phyloP scores from a whole-genome alignment of 2,113 vertebrate genomes.

The Typhlomys cinereus region DNA sequence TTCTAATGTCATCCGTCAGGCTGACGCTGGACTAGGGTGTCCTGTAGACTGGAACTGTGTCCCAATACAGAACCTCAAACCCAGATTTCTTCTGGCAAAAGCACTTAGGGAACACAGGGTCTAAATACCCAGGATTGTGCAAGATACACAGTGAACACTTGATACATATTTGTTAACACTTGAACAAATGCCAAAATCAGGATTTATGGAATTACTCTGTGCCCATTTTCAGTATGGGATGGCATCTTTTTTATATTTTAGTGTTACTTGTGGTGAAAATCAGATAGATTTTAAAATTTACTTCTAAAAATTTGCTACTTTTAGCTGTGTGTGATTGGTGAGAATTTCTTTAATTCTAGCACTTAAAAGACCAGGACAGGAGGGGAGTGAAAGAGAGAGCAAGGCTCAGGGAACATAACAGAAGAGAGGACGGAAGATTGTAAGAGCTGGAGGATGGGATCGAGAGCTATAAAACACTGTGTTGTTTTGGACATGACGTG shows the following conservation, averaged over 20 bases:
- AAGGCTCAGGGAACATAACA: no score
- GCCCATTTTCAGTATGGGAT: background rate
- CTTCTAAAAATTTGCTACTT: constrained; percentile 22
- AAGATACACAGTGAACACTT: background rate
- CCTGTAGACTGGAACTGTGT: background rate
- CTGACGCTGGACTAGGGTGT: background rate
- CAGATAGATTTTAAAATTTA: no score
- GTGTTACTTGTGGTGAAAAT: background rate
- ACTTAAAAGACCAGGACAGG: background rate
- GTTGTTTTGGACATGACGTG: no score
- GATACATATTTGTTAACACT: background rate
- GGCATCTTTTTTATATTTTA: background rate
- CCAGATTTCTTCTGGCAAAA: constrained; percentile 22
- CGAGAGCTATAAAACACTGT: no score
- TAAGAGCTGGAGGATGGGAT: no score
- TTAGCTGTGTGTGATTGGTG: background rate
- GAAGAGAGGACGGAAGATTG: no score
- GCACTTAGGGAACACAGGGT: background rate
- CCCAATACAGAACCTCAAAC: background rate
- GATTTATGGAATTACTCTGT: background rate
- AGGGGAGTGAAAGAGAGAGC: no score
- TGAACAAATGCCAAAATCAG: background rate
- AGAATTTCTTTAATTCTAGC: background rate
- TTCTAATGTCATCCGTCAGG: background rate
- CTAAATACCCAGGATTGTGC: background rate